Evolutionary conservation across 2,888 invertebrate species (phyloP).

Genomic region (Flexamia atlantica): DNA sequence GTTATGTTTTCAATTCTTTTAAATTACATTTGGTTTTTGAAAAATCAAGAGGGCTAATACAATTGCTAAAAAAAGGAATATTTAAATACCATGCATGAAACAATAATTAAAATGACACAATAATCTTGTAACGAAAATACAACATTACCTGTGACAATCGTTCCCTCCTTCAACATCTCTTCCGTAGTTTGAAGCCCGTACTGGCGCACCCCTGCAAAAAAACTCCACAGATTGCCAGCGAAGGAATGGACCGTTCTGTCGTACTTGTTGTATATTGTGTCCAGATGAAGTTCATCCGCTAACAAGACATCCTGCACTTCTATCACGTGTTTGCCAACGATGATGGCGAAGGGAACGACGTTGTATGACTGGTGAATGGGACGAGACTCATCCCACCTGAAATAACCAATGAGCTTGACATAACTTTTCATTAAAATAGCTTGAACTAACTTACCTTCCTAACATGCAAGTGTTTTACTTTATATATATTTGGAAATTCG

Average conservation of each 20-base stretch:
- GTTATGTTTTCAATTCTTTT: too few relatives aligned
- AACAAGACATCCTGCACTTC: slow-evolving; percentile 87
- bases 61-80: too few relatives aligned
- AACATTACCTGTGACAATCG: slow-evolving; percentile 84
- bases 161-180: slow-evolving; percentile 89
- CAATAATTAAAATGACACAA: too few relatives aligned
- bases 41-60: too few relatives aligned
- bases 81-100: too few relatives aligned
- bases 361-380: slow-evolving; percentile 78
- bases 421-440: too few relatives aligned
- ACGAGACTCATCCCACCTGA: slow-evolving; percentile 36
- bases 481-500: too few relatives aligned
- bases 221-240: slow-evolving; percentile 88
- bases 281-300: slow-evolving; percentile 87
- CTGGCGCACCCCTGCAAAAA: slow-evolving; percentile 81
- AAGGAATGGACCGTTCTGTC: slow-evolving; percentile 87
- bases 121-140: neutral
- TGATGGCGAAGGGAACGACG: slow-evolving; percentile 88
- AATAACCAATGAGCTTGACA: too few relatives aligned
- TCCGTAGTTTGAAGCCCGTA: slow-evolving; percentile 93
- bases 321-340: slow-evolving; percentile 79
- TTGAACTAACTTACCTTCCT: too few relatives aligned
- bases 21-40: too few relatives aligned
- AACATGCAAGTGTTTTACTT: too few relatives aligned
- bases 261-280: slow-evolving; percentile 90